These are phyloP conservation scores for Megamerina dolium DNA, from an alignment of 2,888 invertebrate species.

Conservation along the genomic window DNA sequence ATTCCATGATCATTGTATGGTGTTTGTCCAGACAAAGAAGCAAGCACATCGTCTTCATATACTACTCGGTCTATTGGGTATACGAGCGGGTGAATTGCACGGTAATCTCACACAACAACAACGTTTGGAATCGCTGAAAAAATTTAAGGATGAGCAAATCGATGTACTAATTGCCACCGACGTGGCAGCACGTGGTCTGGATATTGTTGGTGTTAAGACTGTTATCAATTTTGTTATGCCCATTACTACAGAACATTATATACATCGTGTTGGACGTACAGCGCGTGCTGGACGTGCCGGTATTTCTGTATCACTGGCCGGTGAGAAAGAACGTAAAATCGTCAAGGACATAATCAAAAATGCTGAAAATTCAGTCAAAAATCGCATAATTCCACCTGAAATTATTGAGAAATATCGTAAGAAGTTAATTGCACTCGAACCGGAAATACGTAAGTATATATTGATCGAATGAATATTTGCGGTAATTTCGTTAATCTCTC, in stretches of 20 bases:
- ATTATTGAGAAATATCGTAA: slow-evolving; percentile 81
- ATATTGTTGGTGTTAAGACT: slow-evolving; percentile 95
- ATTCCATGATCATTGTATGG: slow-evolving; percentile 84
- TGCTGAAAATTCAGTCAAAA: slow-evolving; percentile 79
- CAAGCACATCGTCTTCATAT: slow-evolving; percentile 93
- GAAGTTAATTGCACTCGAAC: slow-evolving; percentile 66
- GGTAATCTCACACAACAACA: slow-evolving; percentile 95
- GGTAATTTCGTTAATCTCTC: background rate
- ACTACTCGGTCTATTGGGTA: slow-evolving; percentile 79
- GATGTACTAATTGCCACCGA: slow-evolving; percentile 92
- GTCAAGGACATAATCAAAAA: slow-evolving; percentile 88
- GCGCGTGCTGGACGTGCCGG: slow-evolving; percentile 93
- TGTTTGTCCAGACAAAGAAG: slow-evolving; percentile 95
- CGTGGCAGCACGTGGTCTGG: slow-evolving; percentile 85
- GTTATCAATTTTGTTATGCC: slow-evolving; percentile 97
- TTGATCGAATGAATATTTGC: background rate
- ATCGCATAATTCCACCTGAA: slow-evolving; percentile 79
- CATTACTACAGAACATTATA: slow-evolving; percentile 89
- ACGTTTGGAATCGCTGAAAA: slow-evolving; percentile 79
- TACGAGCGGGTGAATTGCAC: slow-evolving; percentile 85
- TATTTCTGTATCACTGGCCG: slow-evolving; percentile 89
- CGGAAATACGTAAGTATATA: slow-evolving; percentile 60
- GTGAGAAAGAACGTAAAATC: slow-evolving; percentile 84
- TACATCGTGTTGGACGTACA: slow-evolving; percentile 91
- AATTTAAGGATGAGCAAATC: slow-evolving; percentile 78